Percentiles rank a stretch among this genome's conserved stretches.
phyloP scores from a whole-genome alignment of 2,113 vertebrate genomes.

The Zeus faber region DNA sequence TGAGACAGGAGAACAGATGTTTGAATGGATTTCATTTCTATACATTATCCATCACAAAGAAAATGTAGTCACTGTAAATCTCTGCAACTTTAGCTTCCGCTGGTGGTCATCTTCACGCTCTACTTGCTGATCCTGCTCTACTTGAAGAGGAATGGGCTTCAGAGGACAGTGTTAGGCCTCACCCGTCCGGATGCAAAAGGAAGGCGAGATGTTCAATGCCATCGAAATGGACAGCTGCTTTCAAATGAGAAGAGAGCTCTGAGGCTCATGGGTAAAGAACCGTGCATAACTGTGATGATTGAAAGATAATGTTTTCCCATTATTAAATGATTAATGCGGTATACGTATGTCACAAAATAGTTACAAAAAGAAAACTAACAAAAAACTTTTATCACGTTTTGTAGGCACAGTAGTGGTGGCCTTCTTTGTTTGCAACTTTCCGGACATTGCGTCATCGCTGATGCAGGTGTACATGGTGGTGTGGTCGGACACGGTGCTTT shows the following conservation, averaged over 20 bases:
- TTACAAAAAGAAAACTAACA: too few relatives aligned
- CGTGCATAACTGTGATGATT: too few relatives aligned
- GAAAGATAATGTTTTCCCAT: too few relatives aligned
- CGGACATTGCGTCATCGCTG: slow-evolving; percentile 74
- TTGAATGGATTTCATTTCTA: background rate
- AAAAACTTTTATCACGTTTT: too few relatives aligned
- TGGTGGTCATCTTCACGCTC: slow-evolving; percentile 68
- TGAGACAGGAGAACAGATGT: slow-evolving; percentile 7
- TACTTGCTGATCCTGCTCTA: slow-evolving; percentile 73
- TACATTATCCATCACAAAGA: too few relatives aligned
- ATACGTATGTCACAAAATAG: too few relatives aligned
- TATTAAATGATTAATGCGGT: too few relatives aligned
- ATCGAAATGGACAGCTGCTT: slow-evolving; percentile 61
- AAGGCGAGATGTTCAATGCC: slow-evolving; percentile 41
- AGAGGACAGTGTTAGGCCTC: slow-evolving; percentile 70
- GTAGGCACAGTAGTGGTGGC: slow-evolving; percentile 72
- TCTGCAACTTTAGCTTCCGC: slow-evolving; percentile 49
- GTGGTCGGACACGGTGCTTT: slow-evolving; percentile 66
- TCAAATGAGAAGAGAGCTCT: slow-evolving; percentile 72
- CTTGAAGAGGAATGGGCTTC: slow-evolving; percentile 61
- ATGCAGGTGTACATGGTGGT: slow-evolving; percentile 75
- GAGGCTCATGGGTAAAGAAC: slow-evolving; percentile 71
- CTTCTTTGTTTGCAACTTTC: slow-evolving; percentile 78
- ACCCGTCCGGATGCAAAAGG: slow-evolving; percentile 37
- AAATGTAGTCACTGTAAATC: too few relatives aligned